phyloP scores from a whole-genome alignment of 2,888 invertebrate species.

The Oscheius sp. region DNA sequence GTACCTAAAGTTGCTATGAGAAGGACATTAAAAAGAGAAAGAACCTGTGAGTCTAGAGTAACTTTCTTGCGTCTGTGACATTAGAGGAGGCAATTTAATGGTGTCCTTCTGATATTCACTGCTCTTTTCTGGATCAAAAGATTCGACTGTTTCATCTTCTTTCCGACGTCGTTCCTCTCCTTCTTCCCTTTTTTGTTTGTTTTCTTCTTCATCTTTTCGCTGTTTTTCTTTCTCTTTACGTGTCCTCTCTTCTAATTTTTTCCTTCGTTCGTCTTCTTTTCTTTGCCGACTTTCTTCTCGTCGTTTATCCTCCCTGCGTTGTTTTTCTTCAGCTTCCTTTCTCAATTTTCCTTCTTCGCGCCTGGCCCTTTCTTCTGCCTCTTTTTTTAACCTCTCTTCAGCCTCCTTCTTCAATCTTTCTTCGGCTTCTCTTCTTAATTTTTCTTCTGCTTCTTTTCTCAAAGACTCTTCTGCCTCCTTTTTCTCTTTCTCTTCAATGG shows the following conservation, averaged over 20 bases:
- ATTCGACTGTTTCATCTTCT: background rate
- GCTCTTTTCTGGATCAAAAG: background rate
- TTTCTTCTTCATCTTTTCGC: background rate
- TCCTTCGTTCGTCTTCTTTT: constrained; percentile 5
- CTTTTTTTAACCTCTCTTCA: background rate
- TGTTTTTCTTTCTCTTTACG: constrained; percentile 1
- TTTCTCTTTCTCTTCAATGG: background rate
- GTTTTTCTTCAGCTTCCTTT: constrained; percentile 6
- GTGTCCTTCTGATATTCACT: constrained; percentile 7
- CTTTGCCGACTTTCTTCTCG: background rate
- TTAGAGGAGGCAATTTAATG: background rate
- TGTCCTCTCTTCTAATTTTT: constrained; percentile 10
- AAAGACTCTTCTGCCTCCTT: constrained; percentile 4
- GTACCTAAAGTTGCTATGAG: constrained; percentile 22
- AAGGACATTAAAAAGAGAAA: background rate
- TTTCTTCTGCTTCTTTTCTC: constrained; percentile 8
- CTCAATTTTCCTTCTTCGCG: background rate
- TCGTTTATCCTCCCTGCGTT: background rate
- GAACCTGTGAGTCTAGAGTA: background rate
- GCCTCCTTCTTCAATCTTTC: background rate
- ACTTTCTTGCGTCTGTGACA: background rate
- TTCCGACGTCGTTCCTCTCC: constrained; percentile 1
- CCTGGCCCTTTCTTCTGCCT: background rate
- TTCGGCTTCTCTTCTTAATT: background rate
- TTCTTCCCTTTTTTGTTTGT: background rate